Evolutionary conservation across 2,888 invertebrate species (phyloP).

Genomic region (Chouioia cunea): DNA sequence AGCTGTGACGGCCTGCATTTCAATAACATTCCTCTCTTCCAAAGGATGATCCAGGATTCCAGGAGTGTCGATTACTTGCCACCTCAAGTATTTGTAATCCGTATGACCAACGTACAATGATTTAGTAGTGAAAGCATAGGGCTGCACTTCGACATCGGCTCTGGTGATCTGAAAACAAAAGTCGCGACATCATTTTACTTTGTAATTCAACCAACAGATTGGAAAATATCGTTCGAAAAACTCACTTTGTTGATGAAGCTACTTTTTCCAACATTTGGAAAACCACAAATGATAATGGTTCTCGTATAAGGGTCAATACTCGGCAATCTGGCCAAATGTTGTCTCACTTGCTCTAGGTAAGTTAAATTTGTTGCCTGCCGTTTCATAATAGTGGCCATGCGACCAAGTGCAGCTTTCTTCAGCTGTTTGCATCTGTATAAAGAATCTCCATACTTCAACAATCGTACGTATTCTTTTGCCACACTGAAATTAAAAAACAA

Average conservation of each 20-base stretch:
- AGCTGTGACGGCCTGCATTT: conserved; percentile 99
- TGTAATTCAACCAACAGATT: not conserved
- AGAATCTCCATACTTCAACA: conserved; percentile 98
- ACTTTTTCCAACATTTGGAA: conserved; percentile 99
- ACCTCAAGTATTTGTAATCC: conserved; percentile 96
- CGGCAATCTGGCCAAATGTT: conserved; percentile 97
- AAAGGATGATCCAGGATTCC: conserved; percentile 97
- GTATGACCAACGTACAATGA: conserved; percentile 98
- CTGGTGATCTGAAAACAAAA: conserved; percentile 82
- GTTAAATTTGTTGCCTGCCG: conserved; percentile 94
- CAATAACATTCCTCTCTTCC: conserved; percentile 96
- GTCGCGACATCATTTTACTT: not conserved
- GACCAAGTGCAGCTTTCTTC: conserved; percentile 95
- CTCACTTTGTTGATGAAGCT: conserved; percentile 96
- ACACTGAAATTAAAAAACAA: too few species aligned
- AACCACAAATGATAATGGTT: conserved; percentile 97
- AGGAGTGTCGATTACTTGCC: conserved; percentile 97
- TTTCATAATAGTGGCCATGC: conserved; percentile 99
- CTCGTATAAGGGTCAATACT: conserved; percentile 98
- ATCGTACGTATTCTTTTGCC: conserved; percentile 93
- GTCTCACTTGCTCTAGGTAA: conserved; percentile 97
- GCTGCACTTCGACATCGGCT: conserved; percentile 99
- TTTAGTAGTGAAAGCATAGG: conserved; percentile 99
- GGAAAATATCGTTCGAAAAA: conserved; percentile 6
- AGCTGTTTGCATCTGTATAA: conserved; percentile 98